Conservation (phyloP, 2,888 invertebrate genomes). For the Scaptomyza caliginosa region DNA sequence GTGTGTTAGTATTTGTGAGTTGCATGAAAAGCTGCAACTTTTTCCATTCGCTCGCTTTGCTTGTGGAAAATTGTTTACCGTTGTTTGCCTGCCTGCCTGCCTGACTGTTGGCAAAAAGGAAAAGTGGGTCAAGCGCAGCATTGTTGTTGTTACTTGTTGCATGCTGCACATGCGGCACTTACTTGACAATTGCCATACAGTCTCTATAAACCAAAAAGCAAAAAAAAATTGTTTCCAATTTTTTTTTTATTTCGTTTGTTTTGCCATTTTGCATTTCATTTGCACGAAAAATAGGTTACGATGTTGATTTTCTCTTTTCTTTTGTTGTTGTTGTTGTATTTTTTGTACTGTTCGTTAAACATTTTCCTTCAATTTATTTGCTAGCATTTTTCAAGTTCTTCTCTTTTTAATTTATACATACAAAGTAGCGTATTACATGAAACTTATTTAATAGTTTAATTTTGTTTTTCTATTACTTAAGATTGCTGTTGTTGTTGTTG, state of each 20-base stretch:
- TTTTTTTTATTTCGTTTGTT: constrained; percentile 31
- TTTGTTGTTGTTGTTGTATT: neutral
- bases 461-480: constrained; percentile 25
- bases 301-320: constrained; percentile 64
- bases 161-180: constrained; percentile 69
- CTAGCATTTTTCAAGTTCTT: constrained; percentile 54
- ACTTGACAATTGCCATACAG: constrained; percentile 66
- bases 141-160: constrained; percentile 72
- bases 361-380: constrained; percentile 62
- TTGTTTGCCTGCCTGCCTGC: constrained; percentile 33
- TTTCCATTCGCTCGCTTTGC: constrained; percentile 55
- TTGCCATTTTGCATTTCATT: constrained; percentile 61
- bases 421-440: constrained; percentile 66
- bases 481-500: constrained; percentile 22
- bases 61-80: constrained; percentile 64
- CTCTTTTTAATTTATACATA: constrained; percentile 16
- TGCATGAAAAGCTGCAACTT: constrained; percentile 74
- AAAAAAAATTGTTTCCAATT: constrained; percentile 32
- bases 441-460: constrained; percentile 35
- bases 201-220: too few relatives aligned
- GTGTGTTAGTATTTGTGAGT: constrained; percentile 33
- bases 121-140: constrained; percentile 82
- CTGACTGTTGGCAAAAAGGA: constrained; percentile 69
- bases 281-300: constrained; percentile 62
- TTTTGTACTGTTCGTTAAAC: constrained; percentile 49